Evolutionary conservation across 2,113 vertebrate species (phyloP).

Genomic region (Odontophorus gujanensis): DNA sequence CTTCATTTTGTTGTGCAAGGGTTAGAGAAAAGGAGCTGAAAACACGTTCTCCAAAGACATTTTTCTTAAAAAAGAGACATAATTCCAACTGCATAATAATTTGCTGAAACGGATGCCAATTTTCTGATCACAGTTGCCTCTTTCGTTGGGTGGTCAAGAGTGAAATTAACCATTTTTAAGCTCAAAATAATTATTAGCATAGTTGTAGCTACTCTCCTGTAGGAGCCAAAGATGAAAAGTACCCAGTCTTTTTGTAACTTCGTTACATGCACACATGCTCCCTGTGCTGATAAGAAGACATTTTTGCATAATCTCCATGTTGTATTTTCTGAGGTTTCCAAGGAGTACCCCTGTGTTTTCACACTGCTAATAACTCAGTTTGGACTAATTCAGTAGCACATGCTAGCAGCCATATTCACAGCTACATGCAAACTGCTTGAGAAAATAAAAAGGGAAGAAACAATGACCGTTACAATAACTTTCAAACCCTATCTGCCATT

Average conservation of each 20-base stretch:
- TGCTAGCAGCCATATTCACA: neutral
- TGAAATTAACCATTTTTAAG: neutral
- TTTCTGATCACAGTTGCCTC: neutral
- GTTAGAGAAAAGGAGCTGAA: neutral
- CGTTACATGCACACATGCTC: neutral
- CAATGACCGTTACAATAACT: neutral
- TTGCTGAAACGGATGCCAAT: neutral
- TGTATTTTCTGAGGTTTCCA: constrained; percentile 3
- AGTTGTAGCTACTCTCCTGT: neutral
- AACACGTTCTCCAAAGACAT: neutral
- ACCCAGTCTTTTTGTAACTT: neutral
- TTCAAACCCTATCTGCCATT: neutral
- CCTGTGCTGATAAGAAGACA: neutral
- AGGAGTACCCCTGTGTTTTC: neutral
- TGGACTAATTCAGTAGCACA: neutral
- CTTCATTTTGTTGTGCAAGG: neutral
- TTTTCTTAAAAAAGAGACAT: neutral
- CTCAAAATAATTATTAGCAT: neutral
- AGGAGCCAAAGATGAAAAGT: neutral
- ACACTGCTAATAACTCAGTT: neutral
- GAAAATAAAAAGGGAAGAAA: constrained; percentile 5
- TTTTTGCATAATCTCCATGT: neutral
- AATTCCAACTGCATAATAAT: neutral
- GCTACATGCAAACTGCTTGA: neutral
- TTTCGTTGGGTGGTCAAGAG: neutral